Base-by-base conservation (phyloP, 2,113 vertebrate species). In the cattle (Bos taurus) region DNA sequence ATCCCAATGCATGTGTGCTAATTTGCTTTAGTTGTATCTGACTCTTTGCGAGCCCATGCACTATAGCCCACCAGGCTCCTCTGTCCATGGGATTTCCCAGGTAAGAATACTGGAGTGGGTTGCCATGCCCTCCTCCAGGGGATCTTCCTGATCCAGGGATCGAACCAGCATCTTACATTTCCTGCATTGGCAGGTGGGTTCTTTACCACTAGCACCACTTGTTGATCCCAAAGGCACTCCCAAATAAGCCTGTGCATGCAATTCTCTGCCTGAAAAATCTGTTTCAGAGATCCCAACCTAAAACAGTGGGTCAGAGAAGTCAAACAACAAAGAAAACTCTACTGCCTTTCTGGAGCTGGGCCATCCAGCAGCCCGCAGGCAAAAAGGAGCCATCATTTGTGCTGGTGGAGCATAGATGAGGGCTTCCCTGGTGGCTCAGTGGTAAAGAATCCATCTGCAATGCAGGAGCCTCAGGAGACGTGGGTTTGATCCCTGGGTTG, bases 261-360 rank as follows among this genome's bases (percentile, higher is more conserved):
- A 56, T 88, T 84, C 21, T 90, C 43, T 90, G 48, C 30, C 91
- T 98, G 54, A 30, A 93, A 71, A 81, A 82, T 89, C 54, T 30
- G 26, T 62, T 97, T 54, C 81, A 94, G 74, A 91, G 62, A 98
- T 77, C 25, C 4, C 54, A 52, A n/a, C 56, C 19, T 83, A 64
- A 89, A 96, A 92, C 56, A 89, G 67, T 64, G 50, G 30, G 48
- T 40, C 28, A 83, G 36, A 88, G 82, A 94, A 60, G 50, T 94
- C 85, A 89, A 97, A 91, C 7, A 52, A 94, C 89, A 89, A 64
- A 81, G 90, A 86, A 64, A 48, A 88, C 40, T 78, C 36, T 90
- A 80, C 54, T 36, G 62, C 48, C 56, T 13, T 95, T 95, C 54
- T 91, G 78, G 60, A 95, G 80, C 36, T 78, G 60, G 52, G 56